Percentiles rank a stretch among this genome's conserved stretches.
Evolutionary conservation across 2,888 invertebrate species (phyloP).

Genomic region (Sminthurides aquaticus): DNA sequence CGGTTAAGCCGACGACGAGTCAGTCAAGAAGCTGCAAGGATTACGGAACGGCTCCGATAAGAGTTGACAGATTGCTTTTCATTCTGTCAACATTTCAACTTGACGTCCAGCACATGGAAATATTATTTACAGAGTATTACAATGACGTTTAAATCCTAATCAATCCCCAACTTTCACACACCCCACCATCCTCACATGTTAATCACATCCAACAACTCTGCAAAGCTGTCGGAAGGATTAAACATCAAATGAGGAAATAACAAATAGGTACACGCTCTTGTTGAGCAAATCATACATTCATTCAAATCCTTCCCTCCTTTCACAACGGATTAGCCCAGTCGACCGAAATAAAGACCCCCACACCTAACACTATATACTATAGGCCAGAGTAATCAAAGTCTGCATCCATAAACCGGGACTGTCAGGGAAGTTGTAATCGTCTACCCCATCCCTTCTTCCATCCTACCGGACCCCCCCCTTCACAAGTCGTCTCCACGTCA

Average conservation of each 20-base stretch:
- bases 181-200: too few species aligned
- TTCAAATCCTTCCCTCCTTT: constrained; percentile 12
- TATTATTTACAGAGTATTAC: background rate
- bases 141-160: background rate
- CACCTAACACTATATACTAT: constrained; percentile 25
- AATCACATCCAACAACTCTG: too few species aligned
- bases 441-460: too few species aligned
- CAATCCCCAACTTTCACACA: background rate
- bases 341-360: constrained; percentile 34
- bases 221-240: background rate
- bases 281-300: too few species aligned
- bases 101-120: background rate
- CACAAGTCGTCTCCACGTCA: too few species aligned
- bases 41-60: too few species aligned
- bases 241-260: background rate
- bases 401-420: too few species aligned
- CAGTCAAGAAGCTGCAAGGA: too few species aligned
- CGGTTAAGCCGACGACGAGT: too few species aligned
- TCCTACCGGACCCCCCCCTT: too few species aligned
- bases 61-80: background rate
- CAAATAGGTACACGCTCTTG: background rate
- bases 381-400: too few species aligned
- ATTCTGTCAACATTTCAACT: background rate
- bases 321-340: constrained; percentile 31
- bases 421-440: too few species aligned